phyloP scores from a whole-genome alignment of 2,888 invertebrate genomes.

The Lottia gigantea region DNA sequence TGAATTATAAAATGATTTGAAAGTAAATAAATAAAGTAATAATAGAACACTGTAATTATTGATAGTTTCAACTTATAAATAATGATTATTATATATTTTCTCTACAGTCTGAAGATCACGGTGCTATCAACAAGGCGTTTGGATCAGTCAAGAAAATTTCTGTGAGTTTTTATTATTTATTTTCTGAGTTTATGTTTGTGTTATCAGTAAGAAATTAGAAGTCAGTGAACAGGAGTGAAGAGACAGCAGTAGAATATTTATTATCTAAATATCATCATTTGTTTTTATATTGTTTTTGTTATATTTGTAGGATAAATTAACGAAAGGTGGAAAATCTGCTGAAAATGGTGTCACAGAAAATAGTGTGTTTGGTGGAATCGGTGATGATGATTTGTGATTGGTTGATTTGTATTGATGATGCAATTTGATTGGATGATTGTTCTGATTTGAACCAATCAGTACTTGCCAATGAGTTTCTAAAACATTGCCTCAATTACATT shows the following conservation, averaged over 20 bases:
- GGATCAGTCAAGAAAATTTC: constrained; percentile 42
- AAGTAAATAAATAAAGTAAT: too few relatives aligned
- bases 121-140: constrained; percentile 39
- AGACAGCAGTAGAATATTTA: too few relatives aligned
- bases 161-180: constrained; percentile 27
- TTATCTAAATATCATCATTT: neutral
- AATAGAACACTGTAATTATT: too few relatives aligned
- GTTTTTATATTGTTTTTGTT: constrained; percentile 21
- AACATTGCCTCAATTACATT: too few relatives aligned
- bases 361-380: constrained; percentile 87
- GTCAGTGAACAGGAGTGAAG: neutral
- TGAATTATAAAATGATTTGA: too few relatives aligned
- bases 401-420: neutral
- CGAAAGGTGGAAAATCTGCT: constrained; percentile 18
- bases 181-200: too few relatives aligned
- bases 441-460: too few relatives aligned
- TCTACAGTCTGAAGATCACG: constrained; percentile 37
- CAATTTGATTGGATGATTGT: too few relatives aligned
- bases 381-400: constrained; percentile 83
- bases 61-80: too few relatives aligned
- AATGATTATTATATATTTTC: neutral
- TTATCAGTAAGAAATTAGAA: neutral
- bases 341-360: constrained; percentile 40
- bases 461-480: too few relatives aligned
- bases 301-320: constrained; percentile 31